phyloP scores from a whole-genome alignment of 2,797 vertebrate genomes.

The Spinus olivaceus region DNA sequence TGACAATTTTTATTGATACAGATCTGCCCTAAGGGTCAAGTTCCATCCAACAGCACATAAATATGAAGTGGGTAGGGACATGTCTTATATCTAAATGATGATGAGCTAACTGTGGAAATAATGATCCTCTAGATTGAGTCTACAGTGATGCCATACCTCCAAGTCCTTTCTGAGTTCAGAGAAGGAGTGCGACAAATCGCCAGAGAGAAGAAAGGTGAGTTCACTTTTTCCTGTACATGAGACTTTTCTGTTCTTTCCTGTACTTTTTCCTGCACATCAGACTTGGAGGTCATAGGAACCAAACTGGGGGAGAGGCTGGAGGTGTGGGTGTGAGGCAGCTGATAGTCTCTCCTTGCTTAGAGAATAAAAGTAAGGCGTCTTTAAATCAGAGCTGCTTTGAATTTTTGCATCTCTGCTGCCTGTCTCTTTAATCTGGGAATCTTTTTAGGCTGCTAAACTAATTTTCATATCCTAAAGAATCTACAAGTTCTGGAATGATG shows the following conservation, averaged over 20 bases:
- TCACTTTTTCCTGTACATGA: background rate
- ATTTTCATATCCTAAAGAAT: background rate
- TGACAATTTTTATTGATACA: background rate
- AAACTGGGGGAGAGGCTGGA: background rate
- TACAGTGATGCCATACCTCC: slow-evolving; percentile 91
- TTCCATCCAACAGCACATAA: background rate
- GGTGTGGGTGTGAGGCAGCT: background rate
- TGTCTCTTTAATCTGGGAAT: background rate
- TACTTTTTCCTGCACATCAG: background rate
- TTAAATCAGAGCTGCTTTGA: background rate
- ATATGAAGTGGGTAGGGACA: background rate
- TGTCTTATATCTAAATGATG: background rate
- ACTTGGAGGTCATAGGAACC: background rate
- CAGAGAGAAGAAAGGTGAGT: slow-evolving; percentile 86
- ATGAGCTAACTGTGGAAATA: background rate
- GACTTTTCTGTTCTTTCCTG: background rate
- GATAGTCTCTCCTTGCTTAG: background rate
- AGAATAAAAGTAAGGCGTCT: background rate
- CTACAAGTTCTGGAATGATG: background rate
- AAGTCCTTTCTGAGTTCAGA: slow-evolving; percentile 90
- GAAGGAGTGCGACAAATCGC: slow-evolving; percentile 88
- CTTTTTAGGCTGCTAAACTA: background rate
- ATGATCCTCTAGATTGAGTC: slow-evolving; percentile 82
- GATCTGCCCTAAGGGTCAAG: background rate
- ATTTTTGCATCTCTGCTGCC: background rate